Percentiles rank a stretch among this genome's conserved stretches.
These are phyloP conservation scores for Epinephelus cyanopodus DNA, from an alignment of 2,113 vertebrate genomes.

Conservation along the genomic window DNA sequence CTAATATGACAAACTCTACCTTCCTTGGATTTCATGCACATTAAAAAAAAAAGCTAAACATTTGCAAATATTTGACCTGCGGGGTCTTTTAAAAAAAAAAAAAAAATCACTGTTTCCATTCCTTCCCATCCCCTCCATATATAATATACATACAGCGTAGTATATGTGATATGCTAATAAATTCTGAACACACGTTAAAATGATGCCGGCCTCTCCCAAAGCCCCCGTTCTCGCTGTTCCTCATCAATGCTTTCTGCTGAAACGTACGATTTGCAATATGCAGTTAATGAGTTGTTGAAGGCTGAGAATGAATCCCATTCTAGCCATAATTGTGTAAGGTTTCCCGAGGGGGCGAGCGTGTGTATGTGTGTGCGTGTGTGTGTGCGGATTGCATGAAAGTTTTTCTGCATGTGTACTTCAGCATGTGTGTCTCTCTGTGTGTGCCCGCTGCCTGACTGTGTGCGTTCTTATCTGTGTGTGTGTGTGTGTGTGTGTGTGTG, in stretches of 20 bases:
- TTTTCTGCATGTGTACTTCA: slow-evolving; percentile 32
- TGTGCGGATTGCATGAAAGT: slow-evolving; percentile 19
- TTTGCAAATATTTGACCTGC: slow-evolving; percentile 33
- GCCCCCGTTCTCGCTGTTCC: slow-evolving; percentile 76
- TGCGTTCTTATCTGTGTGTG: background rate
- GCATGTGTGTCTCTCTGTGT: background rate
- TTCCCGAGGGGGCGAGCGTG: slow-evolving; percentile 66
- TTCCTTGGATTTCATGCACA: slow-evolving; percentile 23
- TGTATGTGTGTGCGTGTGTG: slow-evolving; percentile 26
- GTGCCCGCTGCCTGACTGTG: background rate
- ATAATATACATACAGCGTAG: slow-evolving; percentile 38
- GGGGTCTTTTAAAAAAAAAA: slow-evolving; percentile 7
- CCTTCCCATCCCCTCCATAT: background rate
- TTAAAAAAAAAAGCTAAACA: slow-evolving; percentile 11
- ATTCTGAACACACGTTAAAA: slow-evolving; percentile 75
- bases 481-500: slow-evolving; percentile 2
- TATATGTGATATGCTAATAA: slow-evolving; percentile 76
- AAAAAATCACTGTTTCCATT: slow-evolving; percentile 13
- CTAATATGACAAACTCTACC: slow-evolving; percentile 52
- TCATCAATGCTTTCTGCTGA: slow-evolving; percentile 86
- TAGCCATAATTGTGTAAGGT: slow-evolving; percentile 83
- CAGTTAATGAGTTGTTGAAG: slow-evolving; percentile 88
- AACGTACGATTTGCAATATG: slow-evolving; percentile 85
- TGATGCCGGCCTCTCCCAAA: slow-evolving; percentile 65
- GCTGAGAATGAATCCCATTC: slow-evolving; percentile 87